A percentile compares a stretch with the other conserved stretches of the same genome.
Conservation (phyloP, 2,113 vertebrate genomes). For the Lucifuga dentata region DNA sequence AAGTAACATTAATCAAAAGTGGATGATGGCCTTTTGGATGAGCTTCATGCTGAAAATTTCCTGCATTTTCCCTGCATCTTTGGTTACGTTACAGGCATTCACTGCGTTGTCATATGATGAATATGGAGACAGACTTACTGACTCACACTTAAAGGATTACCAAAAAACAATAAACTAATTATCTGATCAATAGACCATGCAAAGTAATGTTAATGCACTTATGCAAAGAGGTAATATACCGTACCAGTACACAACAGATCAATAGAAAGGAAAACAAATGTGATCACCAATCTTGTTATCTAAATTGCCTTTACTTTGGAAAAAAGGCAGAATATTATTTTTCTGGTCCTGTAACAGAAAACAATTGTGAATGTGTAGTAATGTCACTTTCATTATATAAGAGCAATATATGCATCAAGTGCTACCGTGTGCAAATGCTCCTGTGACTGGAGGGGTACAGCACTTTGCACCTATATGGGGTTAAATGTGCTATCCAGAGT, state of each 20-base stretch:
- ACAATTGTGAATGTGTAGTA: not conserved
- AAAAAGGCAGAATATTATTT: not conserved
- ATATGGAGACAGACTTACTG: not conserved
- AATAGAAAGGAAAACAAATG: conserved; percentile 8
- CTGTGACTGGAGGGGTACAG: not conserved
- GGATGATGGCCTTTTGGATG: conserved; percentile 40
- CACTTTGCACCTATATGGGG: conserved; percentile 20
- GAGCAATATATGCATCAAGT: not conserved
- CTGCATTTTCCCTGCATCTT: not conserved
- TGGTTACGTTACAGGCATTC: no score
- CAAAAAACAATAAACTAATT: conserved; percentile 36
- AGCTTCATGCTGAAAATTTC: conserved; percentile 4
- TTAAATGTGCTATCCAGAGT: conserved; percentile 46
- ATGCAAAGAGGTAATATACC: conserved; percentile 1
- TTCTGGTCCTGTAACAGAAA: not conserved
- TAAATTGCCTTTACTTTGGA: not conserved
- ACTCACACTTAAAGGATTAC: not conserved
- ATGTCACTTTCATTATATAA: not conserved
- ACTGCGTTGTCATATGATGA: conserved; percentile 5
- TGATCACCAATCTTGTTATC: conserved; percentile 12
- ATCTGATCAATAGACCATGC: conserved; percentile 25
- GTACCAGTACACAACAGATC: conserved; percentile 26
- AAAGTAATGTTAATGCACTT: conserved; percentile 24
- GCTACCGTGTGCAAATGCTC: not conserved
- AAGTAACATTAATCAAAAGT: conserved; percentile 60